Conservation (phyloP, 2,113 vertebrate genomes). For the Xenopus laevis region DNA sequence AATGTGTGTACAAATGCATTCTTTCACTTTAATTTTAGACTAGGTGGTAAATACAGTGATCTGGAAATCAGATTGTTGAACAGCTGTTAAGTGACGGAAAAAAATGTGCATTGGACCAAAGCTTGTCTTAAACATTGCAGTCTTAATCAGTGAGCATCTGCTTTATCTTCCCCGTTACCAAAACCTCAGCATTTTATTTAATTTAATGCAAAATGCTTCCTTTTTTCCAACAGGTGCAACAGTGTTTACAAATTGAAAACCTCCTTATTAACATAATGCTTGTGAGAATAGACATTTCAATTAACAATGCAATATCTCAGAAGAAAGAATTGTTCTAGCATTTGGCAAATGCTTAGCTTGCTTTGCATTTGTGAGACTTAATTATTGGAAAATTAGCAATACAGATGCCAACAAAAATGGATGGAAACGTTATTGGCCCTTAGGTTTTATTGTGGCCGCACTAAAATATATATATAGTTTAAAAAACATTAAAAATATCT, state of each 20-base stretch:
- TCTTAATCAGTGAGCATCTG: conserved; percentile 59
- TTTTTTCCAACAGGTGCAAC: conserved; percentile 50
- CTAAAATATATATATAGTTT: not conserved
- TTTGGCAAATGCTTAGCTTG: conserved; percentile 42
- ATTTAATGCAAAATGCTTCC: conserved; percentile 46
- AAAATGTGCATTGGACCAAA: conserved; percentile 52
- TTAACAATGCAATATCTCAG: conserved; percentile 44
- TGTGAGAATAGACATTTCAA: conserved; percentile 51
- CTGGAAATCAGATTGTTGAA: conserved; percentile 51
- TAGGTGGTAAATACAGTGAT: conserved; percentile 46
- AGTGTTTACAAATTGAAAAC: conserved; percentile 54
- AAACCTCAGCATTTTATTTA: conserved; percentile 51
- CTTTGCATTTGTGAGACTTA: conserved; percentile 47
- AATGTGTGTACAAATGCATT: not conserved
- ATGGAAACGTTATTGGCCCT: not conserved
- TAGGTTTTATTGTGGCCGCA: not conserved
- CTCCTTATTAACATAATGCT: conserved; percentile 52
- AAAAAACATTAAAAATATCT: too few relatives aligned
- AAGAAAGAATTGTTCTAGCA: conserved; percentile 26
- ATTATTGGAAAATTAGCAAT: conserved; percentile 49
- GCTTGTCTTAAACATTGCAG: conserved; percentile 59
- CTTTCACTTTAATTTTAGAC: conserved; percentile 47
- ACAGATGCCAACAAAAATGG: conserved; percentile 33
- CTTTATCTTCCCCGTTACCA: conserved; percentile 54
- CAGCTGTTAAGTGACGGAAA: conserved; percentile 62